Percentiles rank a stretch among this genome's conserved stretches.
These are phyloP conservation scores for Conchocele bisecta DNA, from an alignment of 2,888 invertebrate species.

Conservation along the genomic window DNA sequence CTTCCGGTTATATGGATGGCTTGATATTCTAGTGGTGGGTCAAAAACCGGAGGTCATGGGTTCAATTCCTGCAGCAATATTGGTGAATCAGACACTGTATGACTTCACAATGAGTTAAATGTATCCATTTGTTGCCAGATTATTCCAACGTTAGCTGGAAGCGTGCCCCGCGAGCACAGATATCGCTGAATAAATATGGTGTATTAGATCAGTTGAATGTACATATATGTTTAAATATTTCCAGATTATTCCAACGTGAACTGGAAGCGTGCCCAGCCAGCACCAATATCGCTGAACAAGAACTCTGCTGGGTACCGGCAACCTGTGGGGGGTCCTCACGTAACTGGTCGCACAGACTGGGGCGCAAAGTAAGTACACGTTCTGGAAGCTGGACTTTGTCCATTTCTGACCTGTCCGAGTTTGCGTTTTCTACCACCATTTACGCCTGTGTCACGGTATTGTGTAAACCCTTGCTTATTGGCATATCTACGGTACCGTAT, in stretches of 20 bases:
- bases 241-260: constrained; percentile 82
- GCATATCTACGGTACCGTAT: no score
- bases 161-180: constrained; percentile 74
- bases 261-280: constrained; percentile 79
- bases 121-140: no score
- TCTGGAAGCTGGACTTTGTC: not conserved
- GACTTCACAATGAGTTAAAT: no score
- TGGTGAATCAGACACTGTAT: no score
- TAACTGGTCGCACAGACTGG: constrained; percentile 88
- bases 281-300: constrained; percentile 71
- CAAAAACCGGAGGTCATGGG: no score
- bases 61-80: no score
- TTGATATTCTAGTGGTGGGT: no score
- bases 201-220: no score
- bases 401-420: not conserved
- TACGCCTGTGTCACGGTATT: no score
- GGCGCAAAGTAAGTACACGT: constrained; percentile 88
- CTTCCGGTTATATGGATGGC: not conserved
- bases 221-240: no score
- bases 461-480: no score
- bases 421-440: constrained; percentile 3
- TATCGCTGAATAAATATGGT: constrained; percentile 72
- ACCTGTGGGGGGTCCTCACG: constrained; percentile 83
- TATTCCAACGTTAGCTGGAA: constrained; percentile 82
- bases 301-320: constrained; percentile 81